Evolutionary conservation across 1,140 invertebrate genomes (phyloP).

Genomic region (Globodera rostochiensis): DNA sequence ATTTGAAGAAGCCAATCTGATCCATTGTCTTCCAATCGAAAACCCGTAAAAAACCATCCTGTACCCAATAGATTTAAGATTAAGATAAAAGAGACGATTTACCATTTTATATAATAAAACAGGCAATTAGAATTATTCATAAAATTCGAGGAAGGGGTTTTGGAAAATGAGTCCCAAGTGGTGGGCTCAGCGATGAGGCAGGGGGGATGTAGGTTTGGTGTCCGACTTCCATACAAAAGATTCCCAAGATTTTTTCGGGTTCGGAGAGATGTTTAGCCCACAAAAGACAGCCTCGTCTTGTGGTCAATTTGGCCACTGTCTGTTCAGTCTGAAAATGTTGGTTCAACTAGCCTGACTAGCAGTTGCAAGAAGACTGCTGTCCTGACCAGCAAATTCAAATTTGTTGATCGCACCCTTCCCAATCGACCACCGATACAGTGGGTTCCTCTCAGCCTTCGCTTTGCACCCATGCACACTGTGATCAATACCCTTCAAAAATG

Average conservation of each 20-base stretch:
- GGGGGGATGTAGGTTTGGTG: too few relatives aligned
- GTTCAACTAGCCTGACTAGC: conserved; percentile 68
- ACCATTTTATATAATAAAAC: too few relatives aligned
- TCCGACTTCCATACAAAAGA: too few relatives aligned
- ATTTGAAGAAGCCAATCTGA: conserved; percentile 75
- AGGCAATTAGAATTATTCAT: too few relatives aligned
- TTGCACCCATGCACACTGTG: conserved; percentile 92
- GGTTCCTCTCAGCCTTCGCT: conserved; percentile 94
- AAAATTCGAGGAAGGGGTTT: too few relatives aligned
- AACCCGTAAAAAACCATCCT: conserved; percentile 92
- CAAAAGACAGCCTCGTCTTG: too few relatives aligned
- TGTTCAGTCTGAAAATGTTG: conserved; percentile 29
- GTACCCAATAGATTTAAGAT: conserved; percentile 60
- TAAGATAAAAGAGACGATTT: too few relatives aligned
- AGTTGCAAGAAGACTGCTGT: conserved; percentile 84
- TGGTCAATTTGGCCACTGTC: too few relatives aligned
- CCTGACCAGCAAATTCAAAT: conserved; percentile 88
- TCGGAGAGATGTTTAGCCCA: too few relatives aligned
- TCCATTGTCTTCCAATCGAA: conserved; percentile 98
- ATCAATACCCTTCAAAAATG: conserved; percentile 76
- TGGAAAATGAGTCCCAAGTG: too few relatives aligned
- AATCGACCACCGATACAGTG: conserved; percentile 81
- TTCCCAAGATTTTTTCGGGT: too few relatives aligned
- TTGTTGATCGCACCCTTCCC: conserved; percentile 85
- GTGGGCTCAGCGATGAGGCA: too few relatives aligned